phyloP scores from a whole-genome alignment of 2,888 invertebrate species.

The Eupithecia dodoneata region DNA sequence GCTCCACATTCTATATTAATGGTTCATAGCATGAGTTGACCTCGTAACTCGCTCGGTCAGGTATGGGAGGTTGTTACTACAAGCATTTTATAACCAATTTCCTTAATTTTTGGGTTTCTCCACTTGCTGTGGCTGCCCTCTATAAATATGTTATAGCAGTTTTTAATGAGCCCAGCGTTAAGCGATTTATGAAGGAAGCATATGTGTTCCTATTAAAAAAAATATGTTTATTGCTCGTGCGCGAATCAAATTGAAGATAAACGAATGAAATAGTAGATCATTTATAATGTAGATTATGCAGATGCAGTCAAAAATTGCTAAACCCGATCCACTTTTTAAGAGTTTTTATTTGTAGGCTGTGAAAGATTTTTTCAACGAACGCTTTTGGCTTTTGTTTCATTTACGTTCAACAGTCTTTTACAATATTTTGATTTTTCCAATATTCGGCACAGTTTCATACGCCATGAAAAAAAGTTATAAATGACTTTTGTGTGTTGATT shows the following conservation, averaged over 20 bases:
- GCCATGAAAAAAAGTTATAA: too few relatives aligned
- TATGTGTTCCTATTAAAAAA: background rate
- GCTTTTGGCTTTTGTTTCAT: background rate
- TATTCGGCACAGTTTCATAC: too few relatives aligned
- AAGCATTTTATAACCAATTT: conserved; percentile 28
- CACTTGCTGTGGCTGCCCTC: conserved; percentile 16
- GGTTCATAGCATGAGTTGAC: conserved; percentile 42
- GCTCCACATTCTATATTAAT: conserved; percentile 42
- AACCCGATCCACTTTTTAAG: background rate
- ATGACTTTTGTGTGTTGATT: too few relatives aligned
- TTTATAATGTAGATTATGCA: background rate
- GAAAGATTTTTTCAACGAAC: background rate
- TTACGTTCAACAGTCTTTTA: too few relatives aligned
- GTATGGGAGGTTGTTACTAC: conserved; percentile 5
- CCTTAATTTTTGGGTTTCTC: conserved; percentile 28
- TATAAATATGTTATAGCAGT: background rate
- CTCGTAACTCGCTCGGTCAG: conserved; percentile 36
- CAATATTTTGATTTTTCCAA: too few relatives aligned
- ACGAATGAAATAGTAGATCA: background rate
- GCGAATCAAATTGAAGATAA: background rate
- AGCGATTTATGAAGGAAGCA: background rate
- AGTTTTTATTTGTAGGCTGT: background rate
- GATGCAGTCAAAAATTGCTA: background rate
- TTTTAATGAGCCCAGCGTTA: background rate
- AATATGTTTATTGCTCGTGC: background rate